These are phyloP conservation scores for Phymastichus coffea DNA, from an alignment of 1,140 invertebrate species.

Conservation along the genomic window DNA sequence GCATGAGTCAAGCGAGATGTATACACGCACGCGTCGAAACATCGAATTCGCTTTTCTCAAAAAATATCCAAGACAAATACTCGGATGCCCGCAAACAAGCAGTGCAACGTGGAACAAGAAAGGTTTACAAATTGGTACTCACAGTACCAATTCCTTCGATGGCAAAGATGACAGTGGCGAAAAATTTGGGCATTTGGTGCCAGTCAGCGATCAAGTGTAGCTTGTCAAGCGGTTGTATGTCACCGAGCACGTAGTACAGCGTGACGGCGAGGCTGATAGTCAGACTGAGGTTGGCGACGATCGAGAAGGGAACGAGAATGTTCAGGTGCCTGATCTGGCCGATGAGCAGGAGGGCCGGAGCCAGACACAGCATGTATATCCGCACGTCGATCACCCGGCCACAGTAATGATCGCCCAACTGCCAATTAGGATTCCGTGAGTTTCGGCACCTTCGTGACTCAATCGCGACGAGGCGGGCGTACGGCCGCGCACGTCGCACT, in stretches of 20 bases:
- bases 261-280: conserved; percentile 67
- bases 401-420: conserved; percentile 48
- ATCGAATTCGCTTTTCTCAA: background rate
- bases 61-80: no score
- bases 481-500: no score
- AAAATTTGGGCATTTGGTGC: conserved; percentile 63
- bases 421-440: background rate
- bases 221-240: conserved; percentile 52
- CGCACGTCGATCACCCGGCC: conserved; percentile 39
- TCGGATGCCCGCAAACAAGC: no score
- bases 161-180: conserved; percentile 73
- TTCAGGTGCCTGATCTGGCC: conserved; percentile 70
- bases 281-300: conserved; percentile 68
- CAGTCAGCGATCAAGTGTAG: conserved; percentile 51
- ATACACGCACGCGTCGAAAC: no score
- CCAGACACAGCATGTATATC: conserved; percentile 59
- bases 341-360: conserved; percentile 62
- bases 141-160: conserved; percentile 79
- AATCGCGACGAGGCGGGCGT: no score
- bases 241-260: conserved; percentile 70
- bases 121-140: conserved; percentile 33
- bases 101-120: background rate
- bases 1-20: no score
- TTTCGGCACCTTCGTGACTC: no score
- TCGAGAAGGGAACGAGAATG: conserved; percentile 73